A percentile compares a stretch with the other conserved stretches of the same genome.
Conservation (phyloP, 2,888 invertebrate genomes). For the Tuta absoluta region DNA sequence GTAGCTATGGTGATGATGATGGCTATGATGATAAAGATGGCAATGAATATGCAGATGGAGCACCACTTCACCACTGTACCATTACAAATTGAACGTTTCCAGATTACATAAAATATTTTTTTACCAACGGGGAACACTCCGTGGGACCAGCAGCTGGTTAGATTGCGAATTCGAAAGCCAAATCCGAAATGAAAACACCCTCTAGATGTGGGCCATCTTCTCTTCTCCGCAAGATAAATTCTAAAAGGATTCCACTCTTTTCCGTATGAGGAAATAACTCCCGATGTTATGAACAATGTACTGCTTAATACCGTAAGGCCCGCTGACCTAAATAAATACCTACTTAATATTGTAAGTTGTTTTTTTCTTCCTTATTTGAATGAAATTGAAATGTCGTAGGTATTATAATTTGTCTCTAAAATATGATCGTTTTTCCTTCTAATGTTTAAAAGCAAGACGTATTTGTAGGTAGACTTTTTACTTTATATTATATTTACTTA, state of each 20-base stretch:
- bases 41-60: no score
- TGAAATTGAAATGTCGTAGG: no score
- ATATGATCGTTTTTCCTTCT: neutral
- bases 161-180: constrained; percentile 71
- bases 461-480: no score
- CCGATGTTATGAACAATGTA: constrained; percentile 2
- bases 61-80: no score
- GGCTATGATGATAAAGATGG: no score
- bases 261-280: constrained; percentile 4
- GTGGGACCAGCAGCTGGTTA: constrained; percentile 69
- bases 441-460: no score
- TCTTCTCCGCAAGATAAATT: constrained; percentile 37
- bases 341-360: neutral
- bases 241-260: constrained; percentile 27
- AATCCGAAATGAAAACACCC: constrained; percentile 79
- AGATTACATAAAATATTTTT: no score
- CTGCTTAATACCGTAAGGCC: neutral
- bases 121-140: neutral
- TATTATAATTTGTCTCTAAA: neutral
- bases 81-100: no score
- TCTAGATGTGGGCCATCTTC: constrained; percentile 68
- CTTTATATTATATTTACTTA: no score
- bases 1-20: no score
- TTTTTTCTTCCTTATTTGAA: no score
- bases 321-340: constrained; percentile 30